Evolutionary conservation across 2,888 invertebrate genomes (phyloP), one percentile per base, ranked within the genome.

Genomic region (Lochmaea capreae): DNA sequence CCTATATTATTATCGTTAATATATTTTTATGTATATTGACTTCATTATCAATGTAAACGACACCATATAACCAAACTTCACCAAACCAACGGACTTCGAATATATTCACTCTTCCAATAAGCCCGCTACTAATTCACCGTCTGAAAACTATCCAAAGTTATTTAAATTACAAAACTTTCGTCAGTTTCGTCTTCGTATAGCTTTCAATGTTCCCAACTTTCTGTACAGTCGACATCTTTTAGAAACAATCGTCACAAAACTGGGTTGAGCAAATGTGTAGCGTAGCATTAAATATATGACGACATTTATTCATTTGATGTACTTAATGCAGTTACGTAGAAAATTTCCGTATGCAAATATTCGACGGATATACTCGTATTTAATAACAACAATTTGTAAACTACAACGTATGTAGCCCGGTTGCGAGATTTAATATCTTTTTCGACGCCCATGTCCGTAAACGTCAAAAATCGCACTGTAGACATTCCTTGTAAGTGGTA

Each of bases 121-220:
- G 54, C 61, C 49, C 46, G 2, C n/a, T 16, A 69, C 61, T 49
- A 42, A 69, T 69, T 69, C 39, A 69, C 62, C 42, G 39, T 62
- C 39, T 42, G 52, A 65, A 46, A 57, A 71, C 68, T 61, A 68
- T 61, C 33, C 52, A 8, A 71, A 71, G 65, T 71, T 71, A 63
- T 63, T 71, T 71, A 57, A 57, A 71, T 71, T 71, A 58, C 63
- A 63, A 63, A 65, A 71, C n/a, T 71, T 71, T 71, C 12, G 9
- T 59, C 14, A 71, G 26, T 71, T 71, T 71, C 12, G 9, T 59
- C 14, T 22, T 54, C 42, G 42, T 65, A 65, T 57, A 71, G 70
- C 58, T 71, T 57, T 43, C 70, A 58, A 71, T 65, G 70, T 71
- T 71, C 42, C 61, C 39, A 61, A 68, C 67, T 67, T 58, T 59